Conservation (phyloP, 2,888 invertebrate species). For the Hypomecis atomaria region DNA sequence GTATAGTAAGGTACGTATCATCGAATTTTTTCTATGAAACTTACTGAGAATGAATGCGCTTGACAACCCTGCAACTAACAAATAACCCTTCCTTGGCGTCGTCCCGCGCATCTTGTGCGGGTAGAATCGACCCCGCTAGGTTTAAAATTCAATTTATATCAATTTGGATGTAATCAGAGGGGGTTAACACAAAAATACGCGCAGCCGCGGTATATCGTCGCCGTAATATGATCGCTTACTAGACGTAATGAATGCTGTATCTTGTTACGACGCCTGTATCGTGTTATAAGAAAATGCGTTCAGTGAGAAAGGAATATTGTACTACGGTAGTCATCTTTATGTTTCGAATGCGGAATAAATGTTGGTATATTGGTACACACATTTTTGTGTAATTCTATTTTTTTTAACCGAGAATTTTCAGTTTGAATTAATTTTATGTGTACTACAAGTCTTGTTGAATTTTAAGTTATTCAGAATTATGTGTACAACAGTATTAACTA, state of each 20-base stretch:
- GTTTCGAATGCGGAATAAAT: neutral
- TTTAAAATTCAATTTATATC: slow-evolving; percentile 84
- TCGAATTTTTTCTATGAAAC: neutral
- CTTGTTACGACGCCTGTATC: slow-evolving; percentile 21
- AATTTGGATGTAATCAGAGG: slow-evolving; percentile 81
- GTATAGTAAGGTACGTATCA: too few relatives aligned
- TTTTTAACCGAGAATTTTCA: too few relatives aligned
- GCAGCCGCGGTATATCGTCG: slow-evolving; percentile 61
- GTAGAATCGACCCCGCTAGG: slow-evolving; percentile 67
- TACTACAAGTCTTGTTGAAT: too few relatives aligned
- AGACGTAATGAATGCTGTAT: slow-evolving; percentile 41
- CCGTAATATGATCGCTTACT: slow-evolving; percentile 65
- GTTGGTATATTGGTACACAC: too few relatives aligned
- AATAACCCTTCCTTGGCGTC: slow-evolving; percentile 70
- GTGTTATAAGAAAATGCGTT: slow-evolving; percentile 11
- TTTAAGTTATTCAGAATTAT: too few relatives aligned
- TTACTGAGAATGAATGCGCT: slow-evolving; percentile 3
- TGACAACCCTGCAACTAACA: slow-evolving; percentile 64
- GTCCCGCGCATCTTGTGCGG: slow-evolving; percentile 58
- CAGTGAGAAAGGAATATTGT: slow-evolving; percentile 1
- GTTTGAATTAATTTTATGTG: too few relatives aligned
- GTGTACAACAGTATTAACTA: too few relatives aligned
- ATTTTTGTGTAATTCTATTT: too few relatives aligned
- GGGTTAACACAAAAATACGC: slow-evolving; percentile 78
- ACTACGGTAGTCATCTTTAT: neutral